Evolutionary conservation across 1,140 invertebrate genomes (phyloP), one percentile per base, ranked within the genome.

Genomic region (Drosophila bocqueti): DNA sequence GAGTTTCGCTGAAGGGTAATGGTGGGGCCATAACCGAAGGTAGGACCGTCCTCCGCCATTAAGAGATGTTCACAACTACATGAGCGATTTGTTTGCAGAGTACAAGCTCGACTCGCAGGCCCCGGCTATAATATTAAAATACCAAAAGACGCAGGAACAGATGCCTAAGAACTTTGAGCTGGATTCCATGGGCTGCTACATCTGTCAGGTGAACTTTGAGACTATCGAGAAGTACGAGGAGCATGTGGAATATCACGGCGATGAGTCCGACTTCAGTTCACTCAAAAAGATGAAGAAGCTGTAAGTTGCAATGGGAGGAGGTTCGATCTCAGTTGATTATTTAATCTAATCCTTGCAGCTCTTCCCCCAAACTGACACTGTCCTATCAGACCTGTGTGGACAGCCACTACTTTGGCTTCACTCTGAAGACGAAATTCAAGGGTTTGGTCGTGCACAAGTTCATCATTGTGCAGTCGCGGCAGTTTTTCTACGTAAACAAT

Each of bases 331-430:
- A n/a, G 1, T 6, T 7, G 4, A 13, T 31, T 31, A 31, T 9
- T 31, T 3, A 9, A 52, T 31, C 26, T n/a, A 18, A 52, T 18
- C 16, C 3, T 5, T 10, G 1, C 47, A 92, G 91, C 40, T 8
- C 31, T 13, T 13, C 46, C 5, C 62, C 87, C 21, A 79, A 80
- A 60, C 38, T 91, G 45, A 79, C 64, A 9, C 46, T 92, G 1
- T 82, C 73, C 7, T 92, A 92, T 67, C 80, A 83, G 50, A 76
- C 76, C 2, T 92, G 91, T 42, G 76, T 83, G 45, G 78, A 91
- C 26, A 92, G 91, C 15, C 91, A 92, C 73, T 90, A 90, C 42
- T 92, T 92, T 87, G 86, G 87, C 6, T 92, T 92, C 58, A 86
- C 78, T n/a, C 50, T 92, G 7, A 68, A 79, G 52, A 90, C 91